Conservation (phyloP, 1,140 invertebrate genomes). For the Zaprionus capensis region DNA sequence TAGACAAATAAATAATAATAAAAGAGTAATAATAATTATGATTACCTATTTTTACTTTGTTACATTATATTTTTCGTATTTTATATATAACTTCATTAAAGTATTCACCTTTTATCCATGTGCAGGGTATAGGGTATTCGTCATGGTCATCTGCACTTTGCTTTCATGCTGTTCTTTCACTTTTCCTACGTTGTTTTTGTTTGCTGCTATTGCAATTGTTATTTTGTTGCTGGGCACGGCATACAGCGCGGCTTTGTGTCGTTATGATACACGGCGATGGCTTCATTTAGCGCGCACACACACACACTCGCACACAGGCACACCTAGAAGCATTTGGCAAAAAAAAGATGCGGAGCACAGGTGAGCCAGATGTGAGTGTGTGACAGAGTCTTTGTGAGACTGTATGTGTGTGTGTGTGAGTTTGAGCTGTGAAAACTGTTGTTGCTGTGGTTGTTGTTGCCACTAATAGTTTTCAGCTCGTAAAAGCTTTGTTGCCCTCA, state of each 20-base stretch:
- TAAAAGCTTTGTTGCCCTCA: conserved; percentile 67
- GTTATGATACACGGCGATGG: conserved; percentile 38
- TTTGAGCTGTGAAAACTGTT: conserved; percentile 32
- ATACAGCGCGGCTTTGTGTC: conserved; percentile 42
- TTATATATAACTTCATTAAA: no score
- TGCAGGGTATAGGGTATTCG: not conserved
- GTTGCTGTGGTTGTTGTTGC: conserved; percentile 50
- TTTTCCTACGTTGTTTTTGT: conserved; percentile 5
- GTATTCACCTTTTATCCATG: no score
- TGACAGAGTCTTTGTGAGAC: not conserved
- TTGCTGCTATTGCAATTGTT: not conserved
- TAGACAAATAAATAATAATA: no score
- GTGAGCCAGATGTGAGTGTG: not conserved
- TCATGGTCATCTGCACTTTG: not conserved
- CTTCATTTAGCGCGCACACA: conserved; percentile 56
- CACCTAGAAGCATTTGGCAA: not conserved
- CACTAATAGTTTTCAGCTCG: conserved; percentile 79
- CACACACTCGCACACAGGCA: not conserved
- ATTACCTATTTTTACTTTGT: no score
- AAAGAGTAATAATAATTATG: no score
- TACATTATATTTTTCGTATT: no score
- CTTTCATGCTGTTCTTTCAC: not conserved
- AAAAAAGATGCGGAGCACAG: conserved; percentile 9
- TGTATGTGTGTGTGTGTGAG: conserved; percentile 25
- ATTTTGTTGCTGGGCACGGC: conserved; percentile 23